A percentile compares a stretch with the other conserved stretches of the same genome.
phyloP scores from a whole-genome alignment of 2,888 invertebrate genomes.

The Chromoteleia sp. region DNA sequence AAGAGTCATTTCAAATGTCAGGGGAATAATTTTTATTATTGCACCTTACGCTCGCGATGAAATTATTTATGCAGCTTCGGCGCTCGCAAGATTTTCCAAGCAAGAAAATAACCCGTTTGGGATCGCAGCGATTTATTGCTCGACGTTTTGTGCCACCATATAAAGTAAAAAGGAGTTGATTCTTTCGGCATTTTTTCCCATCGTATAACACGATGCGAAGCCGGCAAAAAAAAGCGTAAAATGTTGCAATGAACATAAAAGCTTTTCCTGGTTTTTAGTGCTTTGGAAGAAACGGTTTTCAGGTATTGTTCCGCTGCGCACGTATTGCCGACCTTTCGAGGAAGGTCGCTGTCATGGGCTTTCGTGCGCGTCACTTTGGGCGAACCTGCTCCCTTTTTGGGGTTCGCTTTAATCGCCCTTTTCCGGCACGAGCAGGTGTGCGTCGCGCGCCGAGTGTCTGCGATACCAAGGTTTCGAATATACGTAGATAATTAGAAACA shows the following conservation, averaged over 20 bases:
- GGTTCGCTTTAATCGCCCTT: constrained; percentile 75
- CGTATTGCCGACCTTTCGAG: constrained; percentile 26
- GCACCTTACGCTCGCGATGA: constrained; percentile 26
- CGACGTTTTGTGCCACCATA: not conserved
- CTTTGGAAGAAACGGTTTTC: constrained; percentile 25
- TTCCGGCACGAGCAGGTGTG: constrained; percentile 80
- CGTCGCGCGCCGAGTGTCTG: constrained; percentile 55
- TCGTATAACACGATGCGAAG: constrained; percentile 4
- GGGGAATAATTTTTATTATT: constrained; percentile 60
- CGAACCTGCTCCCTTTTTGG: constrained; percentile 70
- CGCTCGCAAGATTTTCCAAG: constrained; percentile 19
- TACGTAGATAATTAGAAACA: constrained; percentile 52
- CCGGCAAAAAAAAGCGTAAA: not conserved
- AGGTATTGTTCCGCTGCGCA: constrained; percentile 36
- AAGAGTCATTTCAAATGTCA: constrained; percentile 66
- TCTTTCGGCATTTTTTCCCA: constrained; percentile 26
- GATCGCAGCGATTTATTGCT: constrained; percentile 19
- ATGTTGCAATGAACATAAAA: constrained; percentile 16
- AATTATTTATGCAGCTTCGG: constrained; percentile 54
- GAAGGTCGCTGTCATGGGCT: constrained; percentile 42
- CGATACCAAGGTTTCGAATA: constrained; percentile 39
- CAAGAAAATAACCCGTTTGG: constrained; percentile 30
- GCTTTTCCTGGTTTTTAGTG: constrained; percentile 21
- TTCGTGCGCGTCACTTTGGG: constrained; percentile 10
- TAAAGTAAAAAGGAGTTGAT: not conserved